Evolutionary conservation across 2,797 vertebrate genomes (phyloP).

Genomic region (Mormyrus hasselquistii): DNA sequence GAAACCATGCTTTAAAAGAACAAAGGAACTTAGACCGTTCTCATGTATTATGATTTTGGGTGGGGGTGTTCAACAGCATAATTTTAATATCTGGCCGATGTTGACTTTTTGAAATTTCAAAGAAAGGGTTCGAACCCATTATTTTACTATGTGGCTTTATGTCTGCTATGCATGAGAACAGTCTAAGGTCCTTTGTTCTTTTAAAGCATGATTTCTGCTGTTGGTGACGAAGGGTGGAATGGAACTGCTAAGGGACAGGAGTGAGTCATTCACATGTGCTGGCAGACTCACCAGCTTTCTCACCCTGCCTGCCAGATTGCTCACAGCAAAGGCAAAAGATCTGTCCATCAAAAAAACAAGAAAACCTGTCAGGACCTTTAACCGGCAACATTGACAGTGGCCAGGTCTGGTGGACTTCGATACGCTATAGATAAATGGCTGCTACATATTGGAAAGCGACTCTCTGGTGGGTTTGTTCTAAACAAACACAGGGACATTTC

Average conservation of each 20-base stretch:
- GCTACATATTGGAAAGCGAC: slow-evolving; percentile 25
- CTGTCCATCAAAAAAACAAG: neutral
- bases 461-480: slow-evolving; percentile 44
- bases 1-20: slow-evolving; percentile 43
- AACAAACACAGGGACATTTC: slow-evolving; percentile 18
- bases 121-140: neutral
- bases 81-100: no score
- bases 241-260: neutral
- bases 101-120: neutral
- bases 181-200: slow-evolving; percentile 20
- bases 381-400: slow-evolving; percentile 41
- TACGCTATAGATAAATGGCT: slow-evolving; percentile 21
- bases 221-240: slow-evolving; percentile 34
- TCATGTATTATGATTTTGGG: neutral
- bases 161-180: neutral
- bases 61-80: no score
- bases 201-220: slow-evolving; percentile 41
- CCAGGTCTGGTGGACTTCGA: slow-evolving; percentile 25
- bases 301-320: slow-evolving; percentile 12
- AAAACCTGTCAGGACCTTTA: slow-evolving; percentile 13
- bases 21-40: slow-evolving; percentile 11
- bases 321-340: neutral
- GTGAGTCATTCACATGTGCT: slow-evolving; percentile 28
- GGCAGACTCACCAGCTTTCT: slow-evolving; percentile 12
- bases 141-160: neutral